Evolutionary conservation across 2,113 vertebrate species (phyloP), one percentile per base, ranked within the genome.

Genomic region (Ovibos moschatus): DNA sequence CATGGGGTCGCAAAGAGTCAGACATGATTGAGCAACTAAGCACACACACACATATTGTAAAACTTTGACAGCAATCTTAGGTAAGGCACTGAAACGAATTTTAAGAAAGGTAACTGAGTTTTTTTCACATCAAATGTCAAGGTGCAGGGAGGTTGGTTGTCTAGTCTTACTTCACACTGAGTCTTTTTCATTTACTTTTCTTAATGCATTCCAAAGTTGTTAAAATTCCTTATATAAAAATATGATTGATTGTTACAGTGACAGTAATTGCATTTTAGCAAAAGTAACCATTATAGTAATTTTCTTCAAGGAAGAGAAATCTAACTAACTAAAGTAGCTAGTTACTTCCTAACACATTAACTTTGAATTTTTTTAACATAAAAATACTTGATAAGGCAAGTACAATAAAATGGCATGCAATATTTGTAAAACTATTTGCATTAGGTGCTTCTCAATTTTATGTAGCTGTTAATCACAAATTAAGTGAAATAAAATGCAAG

Each of bases 251-350:
- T 99, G 98, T 99, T 99, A 98, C 97, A 98, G 97, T 99, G 99
- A 99, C 99, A 99, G 99, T 99, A 99, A 99, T 99, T 99, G 99
- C 99, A 98, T 99, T 99, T 99, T 98, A 99, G 98, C 98, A 98
- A 99, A 99, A 99, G 98, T 99, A 99, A 99, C 99, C 98, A 99
- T 99, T 99, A 99, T 99, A 98, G 98, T 98, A 99, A 99, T 99
- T 99, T 99, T 99, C 98, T 99, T 98, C 98, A 94, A 88, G 94
- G 97, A 99, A 99, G 98, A 99, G 98, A 98, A 98, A 98, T 99
- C 98, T 99, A 99, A 98, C 99, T 99, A 99, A 98, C 99, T 98
- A 76, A 98, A 99, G 98, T 99, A 99, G 98, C 98, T 98, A 98
- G 99, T 99, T 99, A 98, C 98, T 99, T 99, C 97, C 98, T 99